A percentile compares a stretch with the other conserved stretches of the same genome.
Conservation (phyloP, 2,888 invertebrate species). For the Gymnocheta viridis region DNA sequence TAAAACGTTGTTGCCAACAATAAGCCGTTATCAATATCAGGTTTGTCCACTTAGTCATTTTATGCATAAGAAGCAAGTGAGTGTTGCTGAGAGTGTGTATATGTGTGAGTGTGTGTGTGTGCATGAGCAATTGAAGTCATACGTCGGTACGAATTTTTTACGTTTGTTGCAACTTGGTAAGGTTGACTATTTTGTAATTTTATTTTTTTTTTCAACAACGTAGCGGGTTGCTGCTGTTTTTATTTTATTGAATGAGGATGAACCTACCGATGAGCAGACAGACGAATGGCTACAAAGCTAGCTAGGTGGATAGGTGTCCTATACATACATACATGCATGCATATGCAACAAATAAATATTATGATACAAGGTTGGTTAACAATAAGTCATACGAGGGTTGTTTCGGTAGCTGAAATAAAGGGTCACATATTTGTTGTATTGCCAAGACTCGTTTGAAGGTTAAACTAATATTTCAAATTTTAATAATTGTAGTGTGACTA, state of each 20-base stretch:
- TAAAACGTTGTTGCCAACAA: conserved; percentile 72
- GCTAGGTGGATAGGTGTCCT: conserved; percentile 20
- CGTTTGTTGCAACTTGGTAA: conserved; percentile 48
- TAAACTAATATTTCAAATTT: no score
- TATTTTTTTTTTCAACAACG: background rate
- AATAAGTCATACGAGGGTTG: conserved; percentile 24
- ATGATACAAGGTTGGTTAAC: conserved; percentile 22
- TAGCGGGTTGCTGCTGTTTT: conserved; percentile 59
- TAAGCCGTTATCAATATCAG: conserved; percentile 81
- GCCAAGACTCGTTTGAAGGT: no score
- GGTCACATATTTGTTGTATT: no score
- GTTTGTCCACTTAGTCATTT: conserved; percentile 79
- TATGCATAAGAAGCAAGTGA: conserved; percentile 67
- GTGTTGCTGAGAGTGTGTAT: background rate
- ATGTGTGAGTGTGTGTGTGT: background rate
- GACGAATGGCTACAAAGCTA: background rate
- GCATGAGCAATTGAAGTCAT: background rate
- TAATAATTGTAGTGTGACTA: no score
- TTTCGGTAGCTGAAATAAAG: background rate
- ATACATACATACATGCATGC: no score
- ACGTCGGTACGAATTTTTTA: conserved; percentile 55
- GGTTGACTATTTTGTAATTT: conserved; percentile 42
- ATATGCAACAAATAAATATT: conserved; percentile 42
- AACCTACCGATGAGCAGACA: conserved; percentile 63
- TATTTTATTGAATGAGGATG: conserved; percentile 51